Percentiles rank a stretch among this genome's conserved stretches.
Evolutionary conservation across 64 coral and sea anemone genomes (phyloP).

Genomic region (Catalaphyllia jardinei): DNA sequence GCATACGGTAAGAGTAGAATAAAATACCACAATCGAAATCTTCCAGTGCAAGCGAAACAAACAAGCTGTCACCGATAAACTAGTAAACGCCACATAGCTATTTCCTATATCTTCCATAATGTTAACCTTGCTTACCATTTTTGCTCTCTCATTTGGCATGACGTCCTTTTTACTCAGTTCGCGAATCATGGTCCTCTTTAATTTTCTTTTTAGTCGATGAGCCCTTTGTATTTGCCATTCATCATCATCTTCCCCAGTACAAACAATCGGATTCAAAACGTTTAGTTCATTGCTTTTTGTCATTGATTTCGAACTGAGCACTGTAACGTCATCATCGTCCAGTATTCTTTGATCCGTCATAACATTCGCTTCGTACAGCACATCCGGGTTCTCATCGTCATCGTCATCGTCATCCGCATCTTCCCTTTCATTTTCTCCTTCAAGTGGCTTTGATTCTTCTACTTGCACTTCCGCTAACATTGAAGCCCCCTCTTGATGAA

Average conservation of each 20-base stretch:
- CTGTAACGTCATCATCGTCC: constrained; percentile 59
- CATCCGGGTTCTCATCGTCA: constrained; percentile 29
- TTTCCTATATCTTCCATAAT: background rate
- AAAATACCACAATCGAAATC: too few relatives aligned
- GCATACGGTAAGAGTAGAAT: too few relatives aligned
- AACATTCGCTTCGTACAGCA: constrained; percentile 70
- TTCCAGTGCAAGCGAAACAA: too few relatives aligned
- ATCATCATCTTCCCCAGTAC: background rate
- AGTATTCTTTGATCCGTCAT: constrained; percentile 55
- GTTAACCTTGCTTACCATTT: background rate
- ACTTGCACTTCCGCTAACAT: background rate
- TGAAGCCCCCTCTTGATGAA: background rate
- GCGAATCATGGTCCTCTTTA: constrained; percentile 41
- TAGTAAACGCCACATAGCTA: too few relatives aligned
- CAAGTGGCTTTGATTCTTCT: background rate
- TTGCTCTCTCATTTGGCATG: constrained; percentile 58
- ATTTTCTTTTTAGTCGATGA: background rate
- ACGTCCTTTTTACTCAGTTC: constrained; percentile 66
- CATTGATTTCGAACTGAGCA: background rate
- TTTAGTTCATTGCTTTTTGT: background rate
- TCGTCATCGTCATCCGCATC: too few relatives aligned
- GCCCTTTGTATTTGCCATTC: constrained; percentile 53
- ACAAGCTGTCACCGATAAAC: too few relatives aligned
- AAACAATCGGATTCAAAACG: background rate
- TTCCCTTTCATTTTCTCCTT: background rate